Conservation (phyloP, 1,140 invertebrate genomes). For the Calosoma granatense region DNA sequence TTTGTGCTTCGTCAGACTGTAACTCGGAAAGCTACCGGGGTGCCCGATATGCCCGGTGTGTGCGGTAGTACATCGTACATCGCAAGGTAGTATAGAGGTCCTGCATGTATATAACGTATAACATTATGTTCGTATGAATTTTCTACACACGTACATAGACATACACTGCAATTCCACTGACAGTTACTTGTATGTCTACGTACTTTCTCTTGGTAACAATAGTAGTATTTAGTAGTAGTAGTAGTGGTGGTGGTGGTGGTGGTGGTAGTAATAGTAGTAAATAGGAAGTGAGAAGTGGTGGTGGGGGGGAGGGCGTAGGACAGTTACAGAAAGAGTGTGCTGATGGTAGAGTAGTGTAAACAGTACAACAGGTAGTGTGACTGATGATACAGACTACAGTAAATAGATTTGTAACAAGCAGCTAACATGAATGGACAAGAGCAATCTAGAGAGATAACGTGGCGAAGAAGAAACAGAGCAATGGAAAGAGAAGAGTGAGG, state of each 20-base stretch:
- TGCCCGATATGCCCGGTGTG: conserved; percentile 13
- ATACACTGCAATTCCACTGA: no score
- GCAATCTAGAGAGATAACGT: background rate
- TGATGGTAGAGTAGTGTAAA: no score
- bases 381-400: no score
- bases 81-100: conserved; percentile 12
- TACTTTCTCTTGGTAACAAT: no score
- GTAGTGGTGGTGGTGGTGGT: no score
- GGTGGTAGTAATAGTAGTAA: no score
- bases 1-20: conserved; percentile 8
- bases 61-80: conserved; percentile 19
- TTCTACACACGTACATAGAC: background rate
- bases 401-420: no score
- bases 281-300: no score
- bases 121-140: background rate
- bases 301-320: no score
- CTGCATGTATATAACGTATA: conserved; percentile 14
- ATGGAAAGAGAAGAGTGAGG: background rate
- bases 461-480: background rate
- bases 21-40: background rate
- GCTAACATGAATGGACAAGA: conserved; percentile 3
- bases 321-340: no score
- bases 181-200: background rate
- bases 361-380: no score
- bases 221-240: no score